phyloP scores from a whole-genome alignment of 2,888 invertebrate species.

The Rotaria socialis region DNA sequence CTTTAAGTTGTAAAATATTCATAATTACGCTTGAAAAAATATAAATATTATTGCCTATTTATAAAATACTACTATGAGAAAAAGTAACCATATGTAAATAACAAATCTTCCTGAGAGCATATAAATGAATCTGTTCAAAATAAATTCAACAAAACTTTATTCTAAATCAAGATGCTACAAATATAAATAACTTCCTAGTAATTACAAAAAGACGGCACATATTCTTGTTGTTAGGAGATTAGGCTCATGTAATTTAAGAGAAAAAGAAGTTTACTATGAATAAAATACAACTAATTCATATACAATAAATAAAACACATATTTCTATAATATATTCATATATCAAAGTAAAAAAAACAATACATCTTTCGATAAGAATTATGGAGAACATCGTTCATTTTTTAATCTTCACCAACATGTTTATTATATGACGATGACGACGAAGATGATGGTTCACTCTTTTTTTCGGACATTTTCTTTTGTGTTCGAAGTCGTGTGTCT shows the following conservation, averaged over 20 bases:
- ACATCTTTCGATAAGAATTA: no score
- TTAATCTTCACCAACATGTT: no score
- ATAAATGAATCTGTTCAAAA: background rate
- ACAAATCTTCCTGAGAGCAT: background rate
- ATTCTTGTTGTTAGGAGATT: background rate
- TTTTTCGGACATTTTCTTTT: background rate
- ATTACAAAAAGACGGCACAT: background rate
- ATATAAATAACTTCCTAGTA: background rate
- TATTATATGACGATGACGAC: no score
- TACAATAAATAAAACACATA: no score
- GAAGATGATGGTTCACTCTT: no score
- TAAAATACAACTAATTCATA: background rate
- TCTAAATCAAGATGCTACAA: background rate
- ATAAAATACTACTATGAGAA: no score
- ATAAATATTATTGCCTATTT: background rate
- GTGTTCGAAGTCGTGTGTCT: background rate
- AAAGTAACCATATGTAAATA: background rate
- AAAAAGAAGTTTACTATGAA: background rate
- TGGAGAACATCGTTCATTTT: background rate
- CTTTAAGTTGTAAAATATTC: background rate
- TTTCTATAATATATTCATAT: no score
- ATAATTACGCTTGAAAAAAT: background rate
- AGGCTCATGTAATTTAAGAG: background rate
- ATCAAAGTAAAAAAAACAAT: no score
- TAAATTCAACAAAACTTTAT: background rate